A percentile compares a stretch with the other conserved stretches of the same genome.
Conservation (phyloP, 2,888 invertebrate genomes). For the Perizoma flavofasciatum region DNA sequence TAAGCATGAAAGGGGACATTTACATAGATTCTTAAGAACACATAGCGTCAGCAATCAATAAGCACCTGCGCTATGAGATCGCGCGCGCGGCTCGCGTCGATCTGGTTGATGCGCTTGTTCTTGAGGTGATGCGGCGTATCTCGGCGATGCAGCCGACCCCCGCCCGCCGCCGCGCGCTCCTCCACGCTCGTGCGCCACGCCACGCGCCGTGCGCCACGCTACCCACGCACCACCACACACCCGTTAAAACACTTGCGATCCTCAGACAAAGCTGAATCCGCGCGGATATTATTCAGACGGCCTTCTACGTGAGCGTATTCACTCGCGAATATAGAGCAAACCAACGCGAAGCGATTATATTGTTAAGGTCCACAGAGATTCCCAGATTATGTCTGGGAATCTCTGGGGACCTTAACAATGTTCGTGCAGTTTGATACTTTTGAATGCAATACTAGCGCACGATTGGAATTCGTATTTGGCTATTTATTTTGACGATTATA, state of each 20-base stretch:
- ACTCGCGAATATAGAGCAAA: too few relatives aligned
- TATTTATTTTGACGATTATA: too few relatives aligned
- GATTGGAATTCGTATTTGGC: too few relatives aligned
- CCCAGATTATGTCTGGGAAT: too few relatives aligned
- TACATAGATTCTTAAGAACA: not conserved
- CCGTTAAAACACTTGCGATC: not conserved
- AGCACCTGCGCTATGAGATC: constrained; percentile 79
- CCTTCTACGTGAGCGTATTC: too few relatives aligned
- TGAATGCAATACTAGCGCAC: too few relatives aligned
- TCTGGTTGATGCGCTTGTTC: constrained; percentile 94
- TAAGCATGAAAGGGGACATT: not conserved
- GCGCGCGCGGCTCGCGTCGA: constrained; percentile 71
- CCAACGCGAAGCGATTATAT: too few relatives aligned
- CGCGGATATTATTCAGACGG: too few relatives aligned
- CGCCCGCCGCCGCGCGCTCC: constrained; percentile 56
- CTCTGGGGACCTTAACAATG: too few relatives aligned
- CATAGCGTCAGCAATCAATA: constrained; percentile 17
- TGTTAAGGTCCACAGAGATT: too few relatives aligned
- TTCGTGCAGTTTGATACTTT: too few relatives aligned
- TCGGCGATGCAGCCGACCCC: constrained; percentile 89
- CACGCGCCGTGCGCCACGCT: constrained; percentile 60
- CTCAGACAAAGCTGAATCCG: too few relatives aligned
- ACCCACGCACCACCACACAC: constrained; percentile 52
- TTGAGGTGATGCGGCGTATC: constrained; percentile 99
- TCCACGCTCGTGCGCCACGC: constrained; percentile 82